phyloP scores from a whole-genome alignment of 2,797 vertebrate species.

The Squalus acanthias region DNA sequence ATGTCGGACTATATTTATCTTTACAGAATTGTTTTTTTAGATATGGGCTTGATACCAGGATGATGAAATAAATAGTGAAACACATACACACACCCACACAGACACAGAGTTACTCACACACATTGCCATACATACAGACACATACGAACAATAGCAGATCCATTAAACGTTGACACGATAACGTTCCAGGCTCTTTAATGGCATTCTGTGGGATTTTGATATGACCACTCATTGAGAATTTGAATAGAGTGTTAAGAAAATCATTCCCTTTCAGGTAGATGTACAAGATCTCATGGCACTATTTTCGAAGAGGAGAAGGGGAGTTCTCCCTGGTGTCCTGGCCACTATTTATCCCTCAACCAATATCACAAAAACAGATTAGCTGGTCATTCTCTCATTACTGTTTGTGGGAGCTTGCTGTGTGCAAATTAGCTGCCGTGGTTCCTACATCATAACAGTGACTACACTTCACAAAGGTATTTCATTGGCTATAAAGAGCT shows the following conservation, averaged over 20 bases:
- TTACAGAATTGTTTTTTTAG: constrained; percentile 29
- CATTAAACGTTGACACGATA: background rate
- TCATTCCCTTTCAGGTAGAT: background rate
- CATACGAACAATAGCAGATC: background rate
- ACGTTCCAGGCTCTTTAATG: background rate
- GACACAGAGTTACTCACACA: background rate
- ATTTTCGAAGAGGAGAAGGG: background rate
- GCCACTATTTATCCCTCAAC: background rate
- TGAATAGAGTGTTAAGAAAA: background rate
- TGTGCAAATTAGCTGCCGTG: too few species aligned
- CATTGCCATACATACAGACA: too few species aligned
- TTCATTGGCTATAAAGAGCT: background rate
- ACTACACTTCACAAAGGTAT: background rate
- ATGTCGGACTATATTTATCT: constrained; percentile 46
- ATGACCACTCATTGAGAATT: background rate
- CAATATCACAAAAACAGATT: background rate
- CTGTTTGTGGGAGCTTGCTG: background rate
- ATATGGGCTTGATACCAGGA: background rate
- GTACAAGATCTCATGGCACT: background rate
- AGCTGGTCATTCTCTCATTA: background rate
- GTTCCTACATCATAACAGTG: background rate
- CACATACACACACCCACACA: background rate
- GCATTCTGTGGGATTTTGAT: background rate
- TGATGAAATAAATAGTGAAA: background rate
- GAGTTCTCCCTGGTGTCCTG: background rate